Conservation (phyloP, 2,113 vertebrate genomes). For the Dromaius novaehollandiae region DNA sequence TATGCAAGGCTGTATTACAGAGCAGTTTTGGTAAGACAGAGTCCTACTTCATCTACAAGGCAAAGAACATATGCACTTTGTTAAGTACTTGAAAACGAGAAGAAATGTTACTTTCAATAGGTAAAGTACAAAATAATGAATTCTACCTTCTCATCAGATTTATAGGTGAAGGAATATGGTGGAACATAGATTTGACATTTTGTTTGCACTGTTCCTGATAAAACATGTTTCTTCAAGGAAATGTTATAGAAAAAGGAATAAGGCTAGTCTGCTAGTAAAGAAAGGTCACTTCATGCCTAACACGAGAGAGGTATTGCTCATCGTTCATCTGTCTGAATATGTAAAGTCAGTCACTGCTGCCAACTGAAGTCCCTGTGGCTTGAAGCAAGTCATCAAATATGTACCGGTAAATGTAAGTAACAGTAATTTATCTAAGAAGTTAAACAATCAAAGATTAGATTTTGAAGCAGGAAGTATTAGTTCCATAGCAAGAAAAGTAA, state of each 20-base stretch:
- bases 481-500: background rate
- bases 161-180: background rate
- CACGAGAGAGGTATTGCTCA: slow-evolving; percentile 1
- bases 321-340: background rate
- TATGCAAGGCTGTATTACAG: background rate
- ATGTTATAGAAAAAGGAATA: background rate
- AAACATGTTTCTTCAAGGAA: background rate
- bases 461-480: background rate
- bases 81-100: background rate
- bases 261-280: slow-evolving; percentile 21
- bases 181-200: background rate
- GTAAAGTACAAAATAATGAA: background rate
- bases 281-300: background rate
- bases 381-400: background rate
- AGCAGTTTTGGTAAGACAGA: background rate
- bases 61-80: background rate
- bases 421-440: background rate
- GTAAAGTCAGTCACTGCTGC: background rate
- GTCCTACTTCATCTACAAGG: background rate
- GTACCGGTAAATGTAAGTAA: background rate
- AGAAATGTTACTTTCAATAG: background rate
- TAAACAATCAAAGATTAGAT: background rate
- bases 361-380: background rate
- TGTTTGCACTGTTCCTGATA: background rate
- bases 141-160: background rate